Conservation (phyloP, 1,140 invertebrate species). For the Drosophila busckii region DNA sequence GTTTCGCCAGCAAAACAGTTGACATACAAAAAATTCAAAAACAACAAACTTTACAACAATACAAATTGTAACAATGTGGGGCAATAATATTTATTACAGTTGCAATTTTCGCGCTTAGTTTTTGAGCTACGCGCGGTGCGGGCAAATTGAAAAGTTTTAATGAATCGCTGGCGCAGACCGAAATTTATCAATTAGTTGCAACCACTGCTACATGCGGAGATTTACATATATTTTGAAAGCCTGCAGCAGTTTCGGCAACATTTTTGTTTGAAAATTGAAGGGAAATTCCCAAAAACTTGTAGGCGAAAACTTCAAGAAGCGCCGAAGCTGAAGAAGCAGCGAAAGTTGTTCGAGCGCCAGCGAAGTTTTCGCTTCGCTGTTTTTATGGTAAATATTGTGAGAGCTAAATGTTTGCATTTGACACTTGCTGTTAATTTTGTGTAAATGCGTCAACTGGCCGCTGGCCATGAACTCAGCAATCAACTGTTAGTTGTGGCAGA, state of each 20-base stretch:
- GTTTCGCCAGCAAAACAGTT: too few species aligned
- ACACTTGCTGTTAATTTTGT: slow-evolving; percentile 74
- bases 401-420: slow-evolving; percentile 69
- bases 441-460: slow-evolving; percentile 68
- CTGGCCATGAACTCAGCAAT: slow-evolving; percentile 26
- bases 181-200: slow-evolving; percentile 60
- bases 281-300: too few species aligned
- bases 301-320: slow-evolving; percentile 16
- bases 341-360: slow-evolving; percentile 22
- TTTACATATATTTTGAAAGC: too few species aligned
- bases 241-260: slow-evolving; percentile 2
- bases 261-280: slow-evolving; percentile 23
- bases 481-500: background rate
- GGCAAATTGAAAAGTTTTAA: slow-evolving; percentile 55
- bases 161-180: slow-evolving; percentile 38
- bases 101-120: slow-evolving; percentile 14
- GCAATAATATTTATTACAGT: slow-evolving; percentile 30
- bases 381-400: slow-evolving; percentile 72
- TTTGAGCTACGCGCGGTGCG: slow-evolving; percentile 12
- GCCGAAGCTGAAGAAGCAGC: slow-evolving; percentile 12
- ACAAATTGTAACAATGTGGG: too few species aligned
- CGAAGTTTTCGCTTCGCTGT: slow-evolving; percentile 26
- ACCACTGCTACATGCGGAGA: background rate
- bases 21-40: slow-evolving; percentile 5
- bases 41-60: too few species aligned